phyloP scores from a whole-genome alignment of 2,797 vertebrate genomes.

The Mallotus villosus region DNA sequence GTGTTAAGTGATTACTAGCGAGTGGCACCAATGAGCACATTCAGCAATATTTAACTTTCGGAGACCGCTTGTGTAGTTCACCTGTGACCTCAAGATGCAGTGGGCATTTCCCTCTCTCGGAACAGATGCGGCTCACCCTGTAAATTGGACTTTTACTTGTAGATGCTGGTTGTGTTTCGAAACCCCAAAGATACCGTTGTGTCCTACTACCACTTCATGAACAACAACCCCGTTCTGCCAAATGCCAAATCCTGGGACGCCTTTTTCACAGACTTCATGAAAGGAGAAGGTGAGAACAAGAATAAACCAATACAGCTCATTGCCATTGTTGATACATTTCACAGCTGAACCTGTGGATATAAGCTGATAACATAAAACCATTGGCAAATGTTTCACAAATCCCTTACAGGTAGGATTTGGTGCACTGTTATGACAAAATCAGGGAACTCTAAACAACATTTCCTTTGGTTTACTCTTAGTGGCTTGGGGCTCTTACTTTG shows the following conservation, averaged over 20 bases:
- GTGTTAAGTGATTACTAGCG: not conserved
- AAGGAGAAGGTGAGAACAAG: conserved; percentile 66
- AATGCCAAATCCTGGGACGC: conserved; percentile 69
- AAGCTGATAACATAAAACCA: not conserved
- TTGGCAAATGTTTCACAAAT: not conserved
- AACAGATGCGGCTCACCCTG: too few species aligned
- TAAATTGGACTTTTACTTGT: conserved; percentile 14
- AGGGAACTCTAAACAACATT: too few species aligned
- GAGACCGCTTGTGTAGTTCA: too few species aligned
- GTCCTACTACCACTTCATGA: conserved; percentile 78
- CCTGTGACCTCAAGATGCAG: too few species aligned
- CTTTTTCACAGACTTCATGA: conserved; percentile 74
- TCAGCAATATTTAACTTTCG: not conserved
- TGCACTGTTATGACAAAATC: not conserved
- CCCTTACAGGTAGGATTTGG: too few species aligned
- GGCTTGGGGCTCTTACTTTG: conserved; percentile 77
- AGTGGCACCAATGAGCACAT: not conserved
- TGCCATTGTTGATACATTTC: too few species aligned
- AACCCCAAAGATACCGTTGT: conserved; percentile 76
- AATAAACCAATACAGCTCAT: too few species aligned
- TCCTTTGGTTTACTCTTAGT: conserved; percentile 28
- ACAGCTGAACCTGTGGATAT: not conserved
- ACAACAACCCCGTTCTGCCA: conserved; percentile 64
- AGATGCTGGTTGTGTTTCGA: conserved; percentile 73
- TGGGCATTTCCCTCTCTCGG: too few species aligned